Evolutionary conservation across 2,888 invertebrate genomes (phyloP).

Genomic region (Polydesmus complanatus): DNA sequence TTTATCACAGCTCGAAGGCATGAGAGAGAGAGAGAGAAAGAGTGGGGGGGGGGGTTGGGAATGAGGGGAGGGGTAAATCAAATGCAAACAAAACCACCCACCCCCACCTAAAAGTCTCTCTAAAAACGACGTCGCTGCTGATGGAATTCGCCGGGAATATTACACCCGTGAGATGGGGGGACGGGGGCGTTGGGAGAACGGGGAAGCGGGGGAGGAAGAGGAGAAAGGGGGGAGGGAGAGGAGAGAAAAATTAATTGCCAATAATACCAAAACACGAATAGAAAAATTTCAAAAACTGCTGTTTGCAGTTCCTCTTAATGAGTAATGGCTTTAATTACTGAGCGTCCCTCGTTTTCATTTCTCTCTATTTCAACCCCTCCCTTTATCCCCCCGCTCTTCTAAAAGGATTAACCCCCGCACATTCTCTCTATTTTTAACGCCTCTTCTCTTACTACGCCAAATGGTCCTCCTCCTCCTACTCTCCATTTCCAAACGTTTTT

Average conservation of each 20-base stretch:
- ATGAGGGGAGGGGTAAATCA: no score
- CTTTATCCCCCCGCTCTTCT: background rate
- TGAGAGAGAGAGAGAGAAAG: no score
- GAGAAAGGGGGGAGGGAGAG: background rate
- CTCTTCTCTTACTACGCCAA: no score
- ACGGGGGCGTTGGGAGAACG: background rate
- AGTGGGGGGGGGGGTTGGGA: no score
- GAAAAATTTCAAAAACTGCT: constrained; percentile 8
- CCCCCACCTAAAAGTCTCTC: background rate
- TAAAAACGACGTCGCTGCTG: background rate
- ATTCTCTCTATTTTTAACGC: background rate
- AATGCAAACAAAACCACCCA: background rate
- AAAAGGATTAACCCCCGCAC: no score
- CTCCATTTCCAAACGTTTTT: no score
- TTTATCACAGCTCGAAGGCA: no score
- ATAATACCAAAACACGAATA: constrained; percentile 3
- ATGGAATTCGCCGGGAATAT: background rate
- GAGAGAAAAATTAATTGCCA: constrained; percentile 8
- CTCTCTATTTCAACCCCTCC: background rate
- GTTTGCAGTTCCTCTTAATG: constrained; percentile 9
- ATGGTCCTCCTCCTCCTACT: no score
- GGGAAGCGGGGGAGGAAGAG: no score
- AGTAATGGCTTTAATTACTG: constrained; percentile 10
- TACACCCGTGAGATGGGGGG: background rate
- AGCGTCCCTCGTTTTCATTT: background rate